These are phyloP conservation scores for Rhodinocichla rosea DNA, from an alignment of 2,113 vertebrate species.

Conservation along the genomic window DNA sequence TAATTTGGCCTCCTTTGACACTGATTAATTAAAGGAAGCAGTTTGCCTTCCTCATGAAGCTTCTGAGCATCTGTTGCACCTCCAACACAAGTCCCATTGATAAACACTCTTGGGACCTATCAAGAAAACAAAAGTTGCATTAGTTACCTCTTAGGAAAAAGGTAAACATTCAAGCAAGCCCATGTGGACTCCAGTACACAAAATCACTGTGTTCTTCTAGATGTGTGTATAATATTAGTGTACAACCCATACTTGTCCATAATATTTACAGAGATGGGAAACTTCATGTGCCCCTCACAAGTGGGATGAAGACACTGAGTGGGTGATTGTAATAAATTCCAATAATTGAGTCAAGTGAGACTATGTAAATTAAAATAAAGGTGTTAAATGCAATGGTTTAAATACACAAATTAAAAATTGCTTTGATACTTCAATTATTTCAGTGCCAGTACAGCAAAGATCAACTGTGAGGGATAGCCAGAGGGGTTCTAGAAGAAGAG, in stretches of 20 bases:
- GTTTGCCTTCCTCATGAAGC: slow-evolving; percentile 87
- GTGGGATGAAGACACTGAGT: neutral
- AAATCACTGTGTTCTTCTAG: neutral
- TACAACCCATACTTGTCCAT: neutral
- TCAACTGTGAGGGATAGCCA: neutral
- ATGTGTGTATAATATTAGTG: neutral
- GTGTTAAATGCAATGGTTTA: neutral
- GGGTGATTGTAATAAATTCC: neutral
- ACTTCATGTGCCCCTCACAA: neutral
- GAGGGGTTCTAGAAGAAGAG: neutral
- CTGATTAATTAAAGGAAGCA: slow-evolving; percentile 83
- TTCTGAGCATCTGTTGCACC: slow-evolving; percentile 87
- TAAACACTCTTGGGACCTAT: slow-evolving; percentile 94
- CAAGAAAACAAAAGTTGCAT: neutral
- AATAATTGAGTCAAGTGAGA: neutral
- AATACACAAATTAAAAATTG: neutral
- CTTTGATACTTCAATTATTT: neutral
- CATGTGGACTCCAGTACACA: neutral
- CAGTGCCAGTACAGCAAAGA: neutral
- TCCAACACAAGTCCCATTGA: slow-evolving; percentile 91
- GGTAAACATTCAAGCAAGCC: neutral
- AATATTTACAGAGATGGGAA: neutral
- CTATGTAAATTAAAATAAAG: neutral
- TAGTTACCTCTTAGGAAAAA: neutral
- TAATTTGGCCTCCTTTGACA: slow-evolving; percentile 69